A percentile compares a stretch with the other conserved stretches of the same genome.
phyloP scores from a whole-genome alignment of 2,113 vertebrate species.

The Balaeniceps rex region DNA sequence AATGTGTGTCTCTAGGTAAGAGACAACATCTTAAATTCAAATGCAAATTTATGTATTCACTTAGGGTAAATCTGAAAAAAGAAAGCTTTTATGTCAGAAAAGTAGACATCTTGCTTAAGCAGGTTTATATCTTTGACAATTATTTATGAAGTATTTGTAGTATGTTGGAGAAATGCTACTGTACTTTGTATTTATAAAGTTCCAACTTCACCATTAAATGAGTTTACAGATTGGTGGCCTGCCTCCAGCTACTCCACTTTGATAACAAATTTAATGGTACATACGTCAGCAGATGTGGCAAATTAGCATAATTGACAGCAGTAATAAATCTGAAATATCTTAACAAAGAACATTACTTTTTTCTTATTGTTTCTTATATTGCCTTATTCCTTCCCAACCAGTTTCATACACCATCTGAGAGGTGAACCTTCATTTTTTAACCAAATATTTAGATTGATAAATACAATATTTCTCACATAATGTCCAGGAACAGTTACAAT shows the following conservation, averaged over 20 bases:
- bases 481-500: background rate
- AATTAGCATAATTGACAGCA: background rate
- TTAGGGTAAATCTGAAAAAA: background rate
- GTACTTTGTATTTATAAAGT: slow-evolving; percentile 2
- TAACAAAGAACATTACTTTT: background rate
- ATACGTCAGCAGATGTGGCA: background rate
- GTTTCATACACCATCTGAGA: background rate
- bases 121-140: background rate
- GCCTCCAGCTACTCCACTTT: background rate
- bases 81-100: background rate
- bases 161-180: background rate
- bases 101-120: background rate
- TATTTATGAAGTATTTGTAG: background rate
- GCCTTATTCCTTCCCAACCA: background rate
- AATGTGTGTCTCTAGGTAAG: background rate
- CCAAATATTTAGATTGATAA: background rate
- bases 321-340: slow-evolving; percentile 10
- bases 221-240: slow-evolving; percentile 16
- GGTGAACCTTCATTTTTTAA: background rate
- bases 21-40: background rate
- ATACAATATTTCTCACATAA: background rate
- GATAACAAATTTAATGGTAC: slow-evolving; percentile 45
- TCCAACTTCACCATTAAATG: background rate
- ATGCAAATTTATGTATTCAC: background rate
- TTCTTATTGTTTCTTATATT: background rate